These are phyloP conservation scores for Atherinomorus stipes DNA, from an alignment of 2,113 vertebrate genomes.

Conservation along the genomic window DNA sequence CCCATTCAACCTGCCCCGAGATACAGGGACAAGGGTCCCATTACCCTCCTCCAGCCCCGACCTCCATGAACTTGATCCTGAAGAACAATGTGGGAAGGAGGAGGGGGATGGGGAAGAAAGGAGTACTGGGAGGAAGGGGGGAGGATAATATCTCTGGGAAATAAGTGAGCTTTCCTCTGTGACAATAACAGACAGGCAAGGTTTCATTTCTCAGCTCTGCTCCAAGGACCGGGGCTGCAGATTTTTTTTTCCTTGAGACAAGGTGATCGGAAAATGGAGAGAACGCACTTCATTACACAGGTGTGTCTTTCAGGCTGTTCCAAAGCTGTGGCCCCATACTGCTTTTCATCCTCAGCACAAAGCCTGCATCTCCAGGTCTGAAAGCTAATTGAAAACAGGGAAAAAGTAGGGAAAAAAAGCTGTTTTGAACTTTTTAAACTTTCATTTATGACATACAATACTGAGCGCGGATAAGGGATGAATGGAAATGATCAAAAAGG, in stretches of 20 bases:
- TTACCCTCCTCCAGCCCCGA: constrained; percentile 71
- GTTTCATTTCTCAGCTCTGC: constrained; percentile 59
- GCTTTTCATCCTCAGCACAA: constrained; percentile 37
- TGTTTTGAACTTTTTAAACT: constrained; percentile 43
- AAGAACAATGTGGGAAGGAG: constrained; percentile 59
- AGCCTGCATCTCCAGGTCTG: constrained; percentile 22
- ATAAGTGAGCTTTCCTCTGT: constrained; percentile 47
- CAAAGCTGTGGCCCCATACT: constrained; percentile 10
- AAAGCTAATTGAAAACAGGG: constrained; percentile 52
- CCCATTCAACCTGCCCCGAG: constrained; percentile 76
- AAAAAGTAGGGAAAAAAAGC: constrained; percentile 20
- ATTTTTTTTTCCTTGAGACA: neutral
- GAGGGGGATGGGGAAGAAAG: constrained; percentile 11
- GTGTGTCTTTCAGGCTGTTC: constrained; percentile 38
- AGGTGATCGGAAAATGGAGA: constrained; percentile 43
- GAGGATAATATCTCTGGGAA: constrained; percentile 75
- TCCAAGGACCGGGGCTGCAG: constrained; percentile 22
- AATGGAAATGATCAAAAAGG: constrained; percentile 49
- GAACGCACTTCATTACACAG: constrained; percentile 22
- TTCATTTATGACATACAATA: constrained; percentile 45
- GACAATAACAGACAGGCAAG: constrained; percentile 57
- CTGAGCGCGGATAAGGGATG: constrained; percentile 17
- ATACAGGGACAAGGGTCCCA: constrained; percentile 73
- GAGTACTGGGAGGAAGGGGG: constrained; percentile 18
- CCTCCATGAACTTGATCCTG: constrained; percentile 68